Evolutionary conservation across 1,140 invertebrate species (phyloP), one percentile per base, ranked within the genome.

Genomic region (Oryctes rhinoceros): DNA sequence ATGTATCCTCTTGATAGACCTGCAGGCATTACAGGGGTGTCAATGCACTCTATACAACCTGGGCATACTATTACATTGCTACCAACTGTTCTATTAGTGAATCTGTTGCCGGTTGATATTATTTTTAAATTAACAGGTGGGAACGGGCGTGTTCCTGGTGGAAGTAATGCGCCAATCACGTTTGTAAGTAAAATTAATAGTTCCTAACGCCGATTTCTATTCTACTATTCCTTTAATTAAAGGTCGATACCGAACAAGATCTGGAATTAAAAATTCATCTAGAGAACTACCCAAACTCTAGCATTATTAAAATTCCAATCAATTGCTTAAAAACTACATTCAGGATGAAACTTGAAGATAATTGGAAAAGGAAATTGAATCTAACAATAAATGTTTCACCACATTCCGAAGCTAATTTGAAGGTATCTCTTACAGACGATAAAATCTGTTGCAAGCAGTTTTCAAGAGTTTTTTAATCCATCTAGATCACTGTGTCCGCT

Each of bases 31-130:
- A 4, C 20, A 0, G 77, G 74, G 9, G 76, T 84, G 18, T 84
- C 81, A 20, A 85, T 86, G 80, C 76, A 81, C 11, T 81, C 85
- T 77, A 85, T 86, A 76, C 90, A 96, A 77, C 95, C 96, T 24
- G 97, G 94, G 0, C 97, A 99, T 87, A 93, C 92, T 7, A 93
- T 99, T 77, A 93, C 92, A 6, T 88, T 99, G 30, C 87, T 96
- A 79, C 94, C 97, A 37, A 96, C 96, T 1, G 89, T 99, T 0
- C 94, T 93, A 18, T 84, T 99, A 85, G 91, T 91, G 39, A 96
- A 95, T 91, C 88, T 96, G 82, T 88, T 96, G 78, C 94, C 94
- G 4, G 90, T 94, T 80, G 94, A 95, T 85, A 84, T 96, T 71
- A 88, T 91, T 71, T 95, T 91, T 85, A 59, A 59, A 78, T 88